Evolutionary conservation across 2,888 invertebrate species (phyloP).

Genomic region (Pammene aurita): DNA sequence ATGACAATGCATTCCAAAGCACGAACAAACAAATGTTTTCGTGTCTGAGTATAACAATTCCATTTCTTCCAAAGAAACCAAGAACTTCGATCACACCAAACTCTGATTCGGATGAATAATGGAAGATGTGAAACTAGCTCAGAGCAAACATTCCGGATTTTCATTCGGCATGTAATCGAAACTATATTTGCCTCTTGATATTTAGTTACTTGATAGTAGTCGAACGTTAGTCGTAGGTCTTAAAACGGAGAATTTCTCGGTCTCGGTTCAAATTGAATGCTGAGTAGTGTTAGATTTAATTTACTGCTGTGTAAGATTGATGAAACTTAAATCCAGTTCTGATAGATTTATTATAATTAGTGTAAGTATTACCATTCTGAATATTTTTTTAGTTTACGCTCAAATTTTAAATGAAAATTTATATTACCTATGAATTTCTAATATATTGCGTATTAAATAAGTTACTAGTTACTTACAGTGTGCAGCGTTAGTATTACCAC

Average conservation of each 20-base stretch:
- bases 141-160: constrained; percentile 24
- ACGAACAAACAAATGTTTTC: background rate
- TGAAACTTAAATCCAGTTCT: too few relatives aligned
- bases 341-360: too few relatives aligned
- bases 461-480: too few relatives aligned
- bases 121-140: constrained; percentile 18
- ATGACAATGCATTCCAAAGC: background rate
- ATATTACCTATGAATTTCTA: too few relatives aligned
- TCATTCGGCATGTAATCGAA: constrained; percentile 24
- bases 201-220: constrained; percentile 1
- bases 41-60: constrained; percentile 3
- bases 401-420: too few relatives aligned
- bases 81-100: constrained; percentile 21
- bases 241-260: background rate
- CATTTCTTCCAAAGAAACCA: background rate
- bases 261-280: background rate
- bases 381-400: too few relatives aligned
- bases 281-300: background rate
- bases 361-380: too few relatives aligned
- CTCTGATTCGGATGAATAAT: constrained; percentile 26
- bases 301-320: background rate
- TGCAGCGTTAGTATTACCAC: too few relatives aligned
- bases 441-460: too few relatives aligned
- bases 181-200: constrained; percentile 19
- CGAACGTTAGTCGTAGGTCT: background rate